phyloP scores from a whole-genome alignment of 2,888 invertebrate species.

The Atherix ibis region DNA sequence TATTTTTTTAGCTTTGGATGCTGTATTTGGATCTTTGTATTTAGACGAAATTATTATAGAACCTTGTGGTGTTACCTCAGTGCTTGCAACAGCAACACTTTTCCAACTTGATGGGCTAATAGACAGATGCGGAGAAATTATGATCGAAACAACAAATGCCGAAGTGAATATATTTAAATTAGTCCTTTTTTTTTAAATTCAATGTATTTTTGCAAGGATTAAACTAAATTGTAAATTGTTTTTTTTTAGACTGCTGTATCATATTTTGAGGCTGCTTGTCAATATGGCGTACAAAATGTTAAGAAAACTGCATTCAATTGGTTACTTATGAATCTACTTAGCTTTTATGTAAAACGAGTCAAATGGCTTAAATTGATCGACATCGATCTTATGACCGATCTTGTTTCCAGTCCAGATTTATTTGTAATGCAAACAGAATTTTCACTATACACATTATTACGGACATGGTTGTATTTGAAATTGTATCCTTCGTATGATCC shows the following conservation, averaged over 20 bases:
- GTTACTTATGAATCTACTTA: constrained; percentile 52
- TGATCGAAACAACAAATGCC: constrained; percentile 57
- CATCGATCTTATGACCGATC: constrained; percentile 44
- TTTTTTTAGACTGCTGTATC: constrained; percentile 43
- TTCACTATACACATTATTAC: constrained; percentile 52
- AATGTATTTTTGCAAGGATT: background rate
- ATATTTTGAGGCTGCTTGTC: constrained; percentile 50
- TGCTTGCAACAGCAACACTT: constrained; percentile 56
- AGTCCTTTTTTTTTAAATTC: background rate
- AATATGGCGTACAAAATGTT: constrained; percentile 48
- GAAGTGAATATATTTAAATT: constrained; percentile 33
- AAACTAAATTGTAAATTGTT: constrained; percentile 3
- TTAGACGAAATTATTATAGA: constrained; percentile 56
- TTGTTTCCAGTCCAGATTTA: constrained; percentile 46
- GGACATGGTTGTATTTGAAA: constrained; percentile 49
- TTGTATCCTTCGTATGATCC: constrained; percentile 35
- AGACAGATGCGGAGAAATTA: constrained; percentile 54
- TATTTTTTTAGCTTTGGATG: constrained; percentile 41
- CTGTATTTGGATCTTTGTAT: constrained; percentile 60
- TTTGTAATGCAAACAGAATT: constrained; percentile 67
- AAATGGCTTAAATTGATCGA: constrained; percentile 44
- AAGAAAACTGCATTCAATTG: constrained; percentile 48
- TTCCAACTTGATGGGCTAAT: constrained; percentile 59
- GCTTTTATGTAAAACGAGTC: constrained; percentile 39
- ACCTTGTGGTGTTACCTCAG: constrained; percentile 46